These are phyloP conservation scores for Triplophysa yarkandensis DNA, from an alignment of 2,797 vertebrate genomes.

Conservation along the genomic window DNA sequence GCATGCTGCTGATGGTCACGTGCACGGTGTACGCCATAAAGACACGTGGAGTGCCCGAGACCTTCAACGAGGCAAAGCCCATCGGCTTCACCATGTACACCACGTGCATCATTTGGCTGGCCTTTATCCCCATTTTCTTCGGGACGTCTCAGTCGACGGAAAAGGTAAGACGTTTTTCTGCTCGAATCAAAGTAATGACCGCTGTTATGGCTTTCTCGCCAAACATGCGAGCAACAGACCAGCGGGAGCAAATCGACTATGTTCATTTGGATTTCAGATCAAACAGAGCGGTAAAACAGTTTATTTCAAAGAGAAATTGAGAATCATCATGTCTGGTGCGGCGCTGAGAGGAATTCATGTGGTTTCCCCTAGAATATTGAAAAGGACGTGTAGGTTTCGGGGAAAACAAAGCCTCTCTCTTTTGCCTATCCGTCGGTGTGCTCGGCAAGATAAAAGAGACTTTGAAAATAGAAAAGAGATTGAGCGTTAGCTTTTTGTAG, in stretches of 20 bases:
- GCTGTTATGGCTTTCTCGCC: background rate
- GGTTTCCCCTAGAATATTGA: constrained; percentile 46
- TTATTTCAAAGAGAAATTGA: constrained; percentile 42
- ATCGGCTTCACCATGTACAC: constrained; percentile 99
- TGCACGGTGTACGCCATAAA: constrained; percentile 99
- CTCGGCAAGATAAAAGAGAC: constrained; percentile 78
- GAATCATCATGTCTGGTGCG: constrained; percentile 18
- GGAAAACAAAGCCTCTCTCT: constrained; percentile 59
- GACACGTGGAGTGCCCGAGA: constrained; percentile 95
- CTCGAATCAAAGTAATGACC: constrained; percentile 8
- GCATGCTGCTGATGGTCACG: constrained; percentile 99
- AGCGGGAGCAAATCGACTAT: constrained; percentile 13
- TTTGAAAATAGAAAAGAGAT: constrained; percentile 69
- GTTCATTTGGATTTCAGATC: constrained; percentile 39
- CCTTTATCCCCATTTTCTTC: constrained; percentile 99
- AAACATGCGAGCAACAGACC: constrained; percentile 29
- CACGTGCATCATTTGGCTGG: constrained; percentile 99
- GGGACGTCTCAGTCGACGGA: constrained; percentile 97
- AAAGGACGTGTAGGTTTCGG: constrained; percentile 39
- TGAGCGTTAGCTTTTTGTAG: constrained; percentile 65
- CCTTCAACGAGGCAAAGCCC: constrained; percentile 99
- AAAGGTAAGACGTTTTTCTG: constrained; percentile 83
- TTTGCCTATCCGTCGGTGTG: constrained; percentile 36
- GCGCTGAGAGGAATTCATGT: background rate
- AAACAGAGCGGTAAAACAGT: constrained; percentile 35